Base-by-base conservation (phyloP, 2,888 invertebrate species). In the Ennomos fuscantarius region DNA sequence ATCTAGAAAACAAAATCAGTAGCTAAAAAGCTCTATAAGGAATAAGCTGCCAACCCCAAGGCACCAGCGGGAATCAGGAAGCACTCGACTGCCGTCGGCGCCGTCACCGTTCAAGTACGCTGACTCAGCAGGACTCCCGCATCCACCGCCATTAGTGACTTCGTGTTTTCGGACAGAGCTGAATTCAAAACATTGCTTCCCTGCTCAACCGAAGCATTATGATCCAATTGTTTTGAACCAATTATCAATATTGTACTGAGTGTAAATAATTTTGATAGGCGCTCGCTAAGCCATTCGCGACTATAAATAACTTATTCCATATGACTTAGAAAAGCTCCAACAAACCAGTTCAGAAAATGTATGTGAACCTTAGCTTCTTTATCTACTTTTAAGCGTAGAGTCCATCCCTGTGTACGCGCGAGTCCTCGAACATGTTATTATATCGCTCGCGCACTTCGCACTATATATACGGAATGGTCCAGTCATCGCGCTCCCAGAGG, bases 371-470 rank as follows among this genome's bases (percentile, higher is more conserved):
- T n/a, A n/a, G n/a, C n/a, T n/a, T n/a, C n/a, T n/a, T n/a, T n/a
- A n/a, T n/a, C n/a, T n/a, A n/a, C n/a, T n/a, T n/a, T n/a, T n/a
- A n/a, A 15, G 15, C 6, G 24, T 5, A 24, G 24, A 47, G 42
- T 54, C 36, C 54, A 34, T 41, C 41, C 42, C 54, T 54, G 24
- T 24, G 54, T 1, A 36, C n/a, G 11, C n/a, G 11, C n/a, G 13
- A 37, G 47, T 48, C 51, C 57, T 51, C 57, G 55, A 63, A 62
- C 67, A 58, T 67, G 59, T 67, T 55, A 68, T 68, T 68, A 68
- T 74, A 80, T 75, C 79, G 82, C 81, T 81, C 79, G 80, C 84
- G 82, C 85, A 86, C 89, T 89, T 87, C 83, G 88, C 87, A 86
- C 82, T 84, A 6, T 24, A 24, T 24, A 24, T 24, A 83, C 81